phyloP scores from a whole-genome alignment of 2,888 invertebrate genomes.

The Tholera decimalis region DNA sequence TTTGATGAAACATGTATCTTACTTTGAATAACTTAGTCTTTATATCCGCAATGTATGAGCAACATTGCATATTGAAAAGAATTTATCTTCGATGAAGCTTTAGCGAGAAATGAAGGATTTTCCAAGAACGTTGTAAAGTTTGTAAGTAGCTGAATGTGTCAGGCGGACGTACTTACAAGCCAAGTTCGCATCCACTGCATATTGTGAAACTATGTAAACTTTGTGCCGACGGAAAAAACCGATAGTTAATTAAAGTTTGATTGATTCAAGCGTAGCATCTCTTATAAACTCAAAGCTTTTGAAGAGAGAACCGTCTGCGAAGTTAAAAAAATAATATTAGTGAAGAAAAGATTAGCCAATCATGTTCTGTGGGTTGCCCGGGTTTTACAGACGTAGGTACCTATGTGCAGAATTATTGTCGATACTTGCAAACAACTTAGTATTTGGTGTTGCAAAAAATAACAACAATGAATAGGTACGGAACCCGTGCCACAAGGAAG shows the following conservation, averaged over 20 bases:
- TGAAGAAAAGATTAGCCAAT: background rate
- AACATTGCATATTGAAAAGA: background rate
- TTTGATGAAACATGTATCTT: background rate
- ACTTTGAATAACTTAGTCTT: background rate
- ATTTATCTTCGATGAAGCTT: conserved; percentile 13
- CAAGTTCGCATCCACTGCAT: background rate
- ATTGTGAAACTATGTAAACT: background rate
- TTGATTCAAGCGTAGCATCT: background rate
- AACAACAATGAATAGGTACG: conserved; percentile 25
- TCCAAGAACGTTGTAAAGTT: conserved; percentile 13
- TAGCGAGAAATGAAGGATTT: background rate
- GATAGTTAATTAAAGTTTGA: conserved; percentile 9
- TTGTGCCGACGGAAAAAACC: background rate
- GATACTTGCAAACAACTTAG: background rate
- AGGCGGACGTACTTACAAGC: conserved; percentile 8
- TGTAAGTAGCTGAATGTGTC: conserved; percentile 9
- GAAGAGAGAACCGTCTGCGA: too few relatives aligned
- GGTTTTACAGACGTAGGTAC: background rate
- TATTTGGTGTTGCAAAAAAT: background rate
- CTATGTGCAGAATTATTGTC: too few relatives aligned
- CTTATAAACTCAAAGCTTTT: background rate
- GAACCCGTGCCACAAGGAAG: conserved; percentile 46
- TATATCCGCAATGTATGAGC: background rate
- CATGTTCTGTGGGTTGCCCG: background rate
- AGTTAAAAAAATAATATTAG: background rate